Evolutionary conservation across 2,113 vertebrate species (phyloP).

Genomic region (Bothrops jararaca): DNA sequence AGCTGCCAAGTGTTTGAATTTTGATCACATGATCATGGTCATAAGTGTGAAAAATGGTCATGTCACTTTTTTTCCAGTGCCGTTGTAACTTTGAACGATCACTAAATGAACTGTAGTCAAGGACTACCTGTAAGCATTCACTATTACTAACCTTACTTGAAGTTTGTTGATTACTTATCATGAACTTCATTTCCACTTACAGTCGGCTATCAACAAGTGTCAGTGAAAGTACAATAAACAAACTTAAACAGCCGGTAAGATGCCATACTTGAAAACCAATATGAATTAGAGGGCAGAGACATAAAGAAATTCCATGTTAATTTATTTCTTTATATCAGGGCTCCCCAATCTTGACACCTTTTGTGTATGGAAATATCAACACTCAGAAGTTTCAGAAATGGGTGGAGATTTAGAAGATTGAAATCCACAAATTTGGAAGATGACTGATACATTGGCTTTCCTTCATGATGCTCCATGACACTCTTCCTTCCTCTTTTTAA

Average conservation of each 20-base stretch:
- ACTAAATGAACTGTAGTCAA: neutral
- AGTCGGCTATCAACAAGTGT: slow-evolving; percentile 28
- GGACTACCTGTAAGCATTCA: neutral
- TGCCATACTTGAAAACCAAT: accelerated
- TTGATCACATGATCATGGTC: neutral
- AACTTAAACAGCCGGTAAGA: neutral
- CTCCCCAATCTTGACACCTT: neutral
- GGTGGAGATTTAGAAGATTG: neutral
- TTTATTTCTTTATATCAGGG: neutral
- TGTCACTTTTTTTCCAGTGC: neutral
- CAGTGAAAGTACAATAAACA: neutral
- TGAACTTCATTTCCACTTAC: slow-evolving; percentile 3
- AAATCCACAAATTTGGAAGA: neutral
- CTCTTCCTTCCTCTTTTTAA: neutral
- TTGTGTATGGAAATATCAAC: neutral
- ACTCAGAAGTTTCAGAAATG: neutral
- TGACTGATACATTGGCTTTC: neutral
- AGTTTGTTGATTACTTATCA: slow-evolving; percentile 9
- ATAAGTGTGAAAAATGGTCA: neutral
- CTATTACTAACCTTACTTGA: slow-evolving; percentile 27
- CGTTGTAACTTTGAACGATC: neutral
- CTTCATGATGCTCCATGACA: neutral
- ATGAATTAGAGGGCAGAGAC: neutral
- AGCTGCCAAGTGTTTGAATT: neutral
- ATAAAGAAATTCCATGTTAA: neutral